A percentile compares a stretch with the other conserved stretches of the same genome.
Evolutionary conservation across 2,888 invertebrate genomes (phyloP).

Genomic region (Yponomeuta plumbellus): DNA sequence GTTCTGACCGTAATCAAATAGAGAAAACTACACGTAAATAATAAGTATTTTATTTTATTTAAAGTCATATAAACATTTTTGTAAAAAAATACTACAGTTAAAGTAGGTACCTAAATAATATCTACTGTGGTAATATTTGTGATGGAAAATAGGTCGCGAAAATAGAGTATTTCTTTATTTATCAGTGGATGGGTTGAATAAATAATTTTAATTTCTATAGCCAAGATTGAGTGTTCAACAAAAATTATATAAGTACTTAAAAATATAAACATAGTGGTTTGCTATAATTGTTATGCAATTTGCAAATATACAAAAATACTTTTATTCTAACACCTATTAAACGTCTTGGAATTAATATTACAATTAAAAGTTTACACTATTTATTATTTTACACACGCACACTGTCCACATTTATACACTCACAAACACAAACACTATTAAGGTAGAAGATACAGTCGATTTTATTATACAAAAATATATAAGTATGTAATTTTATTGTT

Average conservation of each 20-base stretch:
- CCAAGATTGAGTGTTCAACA: neutral
- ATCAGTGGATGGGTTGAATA: conserved; percentile 7
- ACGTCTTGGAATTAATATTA: conserved; percentile 10
- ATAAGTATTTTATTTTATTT: conserved; percentile 32
- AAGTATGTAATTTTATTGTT: neutral
- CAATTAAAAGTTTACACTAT: conserved; percentile 37
- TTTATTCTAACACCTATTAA: conserved; percentile 12
- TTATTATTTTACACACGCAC: conserved; percentile 38
- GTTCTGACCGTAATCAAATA: neutral
- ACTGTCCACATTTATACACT: conserved; percentile 38
- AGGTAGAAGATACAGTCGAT: conserved; percentile 50
- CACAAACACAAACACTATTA: conserved; percentile 47
- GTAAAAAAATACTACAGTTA: conserved; percentile 60
- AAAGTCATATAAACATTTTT: conserved; percentile 53
- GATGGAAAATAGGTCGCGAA: conserved; percentile 56
- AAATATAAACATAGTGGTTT: neutral
- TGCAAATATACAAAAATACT: conserved; percentile 7
- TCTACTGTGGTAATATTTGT: conserved; percentile 69
- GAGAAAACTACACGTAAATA: neutral
- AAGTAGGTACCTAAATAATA: conserved; percentile 39
- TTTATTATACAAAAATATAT: conserved; percentile 54
- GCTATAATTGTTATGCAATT: neutral
- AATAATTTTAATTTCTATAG: neutral
- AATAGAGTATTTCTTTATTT: conserved; percentile 46
- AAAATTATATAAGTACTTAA: neutral